phyloP scores from a whole-genome alignment of 2,797 vertebrate species.

The Neosilurus mollespiculum region DNA sequence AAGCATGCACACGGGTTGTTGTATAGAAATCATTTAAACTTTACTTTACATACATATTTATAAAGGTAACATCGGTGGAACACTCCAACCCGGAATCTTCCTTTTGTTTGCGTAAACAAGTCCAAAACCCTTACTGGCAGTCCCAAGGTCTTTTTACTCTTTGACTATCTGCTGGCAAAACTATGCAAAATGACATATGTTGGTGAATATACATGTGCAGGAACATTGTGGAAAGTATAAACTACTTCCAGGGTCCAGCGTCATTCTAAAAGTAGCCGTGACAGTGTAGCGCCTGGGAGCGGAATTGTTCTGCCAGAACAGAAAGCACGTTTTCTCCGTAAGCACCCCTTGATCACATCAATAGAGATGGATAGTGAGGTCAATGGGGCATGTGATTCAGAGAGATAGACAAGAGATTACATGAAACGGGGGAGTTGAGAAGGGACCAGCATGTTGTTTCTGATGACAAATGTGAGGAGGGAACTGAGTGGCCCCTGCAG shows the following conservation, averaged over 20 bases:
- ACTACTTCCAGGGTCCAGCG: constrained; percentile 14
- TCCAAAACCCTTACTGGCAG: not conserved
- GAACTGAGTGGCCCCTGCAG: constrained; percentile 56
- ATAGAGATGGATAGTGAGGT: constrained; percentile 50
- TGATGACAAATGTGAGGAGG: constrained; percentile 29
- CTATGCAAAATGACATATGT: not conserved
- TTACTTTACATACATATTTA: not conserved
- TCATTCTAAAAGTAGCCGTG: not conserved
- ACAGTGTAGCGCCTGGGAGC: constrained; percentile 5
- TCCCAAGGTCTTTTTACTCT: constrained; percentile 21
- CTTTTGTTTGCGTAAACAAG: not conserved
- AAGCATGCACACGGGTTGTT: not conserved
- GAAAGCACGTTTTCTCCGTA: constrained; percentile 40
- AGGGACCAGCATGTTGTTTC: constrained; percentile 17
- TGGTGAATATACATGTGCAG: not conserved
- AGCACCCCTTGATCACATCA: constrained; percentile 44
- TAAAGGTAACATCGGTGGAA: not conserved
- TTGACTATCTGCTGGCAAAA: not conserved
- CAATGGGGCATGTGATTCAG: constrained; percentile 63
- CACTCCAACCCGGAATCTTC: not conserved
- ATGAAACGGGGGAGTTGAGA: constrained; percentile 42
- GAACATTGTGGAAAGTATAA: not conserved
- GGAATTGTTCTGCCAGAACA: constrained; percentile 25
- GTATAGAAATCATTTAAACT: not conserved
- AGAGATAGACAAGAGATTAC: constrained; percentile 54